Evolutionary conservation across 2,797 vertebrate genomes (phyloP).

Genomic region (Pseudochaenichthys georgianus): DNA sequence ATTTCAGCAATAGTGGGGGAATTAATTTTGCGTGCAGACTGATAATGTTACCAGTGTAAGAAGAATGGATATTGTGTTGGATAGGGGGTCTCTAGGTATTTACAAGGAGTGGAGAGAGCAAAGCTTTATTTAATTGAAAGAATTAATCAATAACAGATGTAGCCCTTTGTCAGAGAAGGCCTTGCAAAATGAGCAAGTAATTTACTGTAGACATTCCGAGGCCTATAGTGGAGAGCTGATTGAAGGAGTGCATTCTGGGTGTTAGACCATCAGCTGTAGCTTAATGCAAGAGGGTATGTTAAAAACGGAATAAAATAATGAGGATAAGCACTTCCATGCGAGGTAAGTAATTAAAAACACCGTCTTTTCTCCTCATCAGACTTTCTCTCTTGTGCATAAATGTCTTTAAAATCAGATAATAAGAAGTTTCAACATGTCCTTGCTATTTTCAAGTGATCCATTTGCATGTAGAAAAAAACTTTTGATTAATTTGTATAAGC

Average conservation of each 20-base stretch:
- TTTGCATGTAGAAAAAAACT: not conserved
- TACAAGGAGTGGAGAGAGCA: constrained; percentile 83
- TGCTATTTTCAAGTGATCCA: constrained; percentile 1
- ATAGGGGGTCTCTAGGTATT: constrained; percentile 89
- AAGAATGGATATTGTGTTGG: constrained; percentile 88
- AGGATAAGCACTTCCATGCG: constrained; percentile 29
- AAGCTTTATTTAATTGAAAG: constrained; percentile 90
- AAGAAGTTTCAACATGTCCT: constrained; percentile 11
- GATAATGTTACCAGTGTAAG: constrained; percentile 84
- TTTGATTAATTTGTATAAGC: not conserved
- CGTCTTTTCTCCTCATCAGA: constrained; percentile 11
- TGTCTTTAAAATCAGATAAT: constrained; percentile 33
- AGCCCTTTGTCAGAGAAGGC: constrained; percentile 83
- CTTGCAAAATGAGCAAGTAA: constrained; percentile 85
- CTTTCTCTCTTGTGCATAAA: constrained; percentile 7
- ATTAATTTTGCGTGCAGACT: constrained; percentile 90
- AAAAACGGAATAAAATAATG: constrained; percentile 43
- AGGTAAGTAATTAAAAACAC: constrained; percentile 15
- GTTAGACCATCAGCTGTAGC: constrained; percentile 43
- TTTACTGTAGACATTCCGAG: constrained; percentile 80
- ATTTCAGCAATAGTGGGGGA: constrained; percentile 87
- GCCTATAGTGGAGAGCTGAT: constrained; percentile 65
- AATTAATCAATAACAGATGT: constrained; percentile 88
- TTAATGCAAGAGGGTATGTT: constrained; percentile 40
- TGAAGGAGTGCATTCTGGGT: constrained; percentile 59